Evolutionary conservation across 2,113 vertebrate genomes (phyloP), one percentile per base, ranked within the genome.

Genomic region (Choloepus hoffmanni): DNA sequence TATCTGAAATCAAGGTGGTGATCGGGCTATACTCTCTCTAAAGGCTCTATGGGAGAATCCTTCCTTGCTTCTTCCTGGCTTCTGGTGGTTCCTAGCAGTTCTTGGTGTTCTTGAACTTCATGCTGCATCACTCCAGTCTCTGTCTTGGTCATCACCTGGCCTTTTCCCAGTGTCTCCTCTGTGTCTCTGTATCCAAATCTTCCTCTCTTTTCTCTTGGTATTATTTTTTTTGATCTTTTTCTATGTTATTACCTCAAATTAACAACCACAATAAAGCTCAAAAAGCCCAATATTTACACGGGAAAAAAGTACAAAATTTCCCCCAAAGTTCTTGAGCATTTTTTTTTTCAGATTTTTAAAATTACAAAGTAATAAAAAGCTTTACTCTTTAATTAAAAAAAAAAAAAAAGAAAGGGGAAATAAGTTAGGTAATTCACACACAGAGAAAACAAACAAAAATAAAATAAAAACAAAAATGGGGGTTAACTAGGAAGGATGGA

Each of bases 211-310:
- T 89, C 67, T 92, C 5, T 79, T 23, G 74, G 9, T 53, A 53
- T 45, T 45, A 45, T 45, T 45, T 45, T 45, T 45, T 45, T 98
- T 99, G 98, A 98, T 98, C 97, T 98, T 99, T 99, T 99, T 98
- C 99, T 99, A 99, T 98, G 99, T 99, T 99, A 99, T 99, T 99
- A 99, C 99, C 99, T 99, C 98, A 99, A 99, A 99, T 99, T 98
- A 99, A 99, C 99, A 98, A 99, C 98, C 99, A 99, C 99, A 89
- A 99, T 99, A 99, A 99, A 99, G 98, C 98, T 99, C 98, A 99
- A 99, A 99, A 99, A 99, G 98, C 98, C 98, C 98, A 98, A 98
- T 99, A 99, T 99, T 99, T 99, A 99, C 98, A 99, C 98, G 99
- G 98, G 98, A 99, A 99, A 99, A 99, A 99, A 99, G 99, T 99